Evolutionary conservation across 2,888 invertebrate genomes (phyloP).

Genomic region (Trachelus iudaicus): DNA sequence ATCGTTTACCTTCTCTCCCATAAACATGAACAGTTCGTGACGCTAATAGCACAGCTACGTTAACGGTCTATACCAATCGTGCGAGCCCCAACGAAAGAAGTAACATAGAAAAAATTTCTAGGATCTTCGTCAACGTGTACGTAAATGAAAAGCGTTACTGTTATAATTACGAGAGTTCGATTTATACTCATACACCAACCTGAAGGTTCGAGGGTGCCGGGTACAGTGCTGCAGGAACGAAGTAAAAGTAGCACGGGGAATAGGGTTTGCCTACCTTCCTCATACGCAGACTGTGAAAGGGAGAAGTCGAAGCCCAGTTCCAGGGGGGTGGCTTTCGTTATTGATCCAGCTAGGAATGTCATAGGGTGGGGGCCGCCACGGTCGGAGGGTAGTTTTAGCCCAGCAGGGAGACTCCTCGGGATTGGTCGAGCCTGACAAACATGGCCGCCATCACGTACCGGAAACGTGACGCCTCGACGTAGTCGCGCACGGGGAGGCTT

Average conservation of each 20-base stretch:
- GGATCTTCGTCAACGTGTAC: neutral
- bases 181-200: neutral
- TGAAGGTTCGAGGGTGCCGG: neutral
- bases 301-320: slow-evolving; percentile 20
- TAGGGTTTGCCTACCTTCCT: neutral
- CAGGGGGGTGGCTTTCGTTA: slow-evolving; percentile 45
- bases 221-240: neutral
- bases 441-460: slow-evolving; percentile 60
- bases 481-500: slow-evolving; percentile 32
- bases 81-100: neutral
- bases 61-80: neutral
- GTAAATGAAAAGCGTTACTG: neutral
- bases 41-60: neutral
- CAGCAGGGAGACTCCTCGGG: slow-evolving; percentile 15
- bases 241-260: neutral
- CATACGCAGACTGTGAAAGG: neutral
- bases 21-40: neutral
- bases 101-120: neutral
- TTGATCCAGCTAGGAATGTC: slow-evolving; percentile 52
- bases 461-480: slow-evolving; percentile 56
- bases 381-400: slow-evolving; percentile 8
- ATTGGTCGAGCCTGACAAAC: slow-evolving; percentile 55
- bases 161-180: neutral
- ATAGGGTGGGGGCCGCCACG: slow-evolving; percentile 51
- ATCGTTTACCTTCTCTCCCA: neutral